Base-by-base conservation (phyloP, 2,113 vertebrate genomes). In the Alethe diademata region DNA sequence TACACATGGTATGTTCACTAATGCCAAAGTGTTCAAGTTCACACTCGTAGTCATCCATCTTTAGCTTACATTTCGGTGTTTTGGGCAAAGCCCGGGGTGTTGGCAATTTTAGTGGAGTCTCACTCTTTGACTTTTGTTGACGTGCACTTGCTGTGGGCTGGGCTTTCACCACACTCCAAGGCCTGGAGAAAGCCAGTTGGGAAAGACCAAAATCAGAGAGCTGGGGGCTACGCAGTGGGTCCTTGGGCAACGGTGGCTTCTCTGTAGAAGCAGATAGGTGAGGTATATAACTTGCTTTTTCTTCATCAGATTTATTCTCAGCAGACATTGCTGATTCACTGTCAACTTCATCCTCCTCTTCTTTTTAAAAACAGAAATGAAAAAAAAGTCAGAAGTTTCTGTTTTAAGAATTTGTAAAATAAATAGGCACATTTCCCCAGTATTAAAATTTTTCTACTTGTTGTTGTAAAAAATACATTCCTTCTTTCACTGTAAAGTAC, bases 191-290 rank as follows among this genome's bases (percentile, higher is more conserved):
- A 15, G 98, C 95, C 33, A 98, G 97, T 6, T 98, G 98, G 8
- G 98, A 98, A 57, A 99, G 98, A 8, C 99, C 99, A 29, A 99
- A 99, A 87, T 99, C 99, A 4, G 98, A 98, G 61, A 99, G 98
- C 57, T 98, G 98, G 1, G 99, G 99, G 47, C 97, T 97, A 5
- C 70, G 95, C 80, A 98, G 90, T 0, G 69, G 84, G 57, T 97
- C 97, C 33, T 73, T 24, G 48, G 90, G 36, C 50, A 82, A 36
- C 14, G 7, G 56, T 1, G 93, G 80, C 54, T 93, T 66, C 92
- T 80, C 72, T 3, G 60, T 16, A 42, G 73, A 76, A 5, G 88
- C 15, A 7, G 71, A 24, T 6, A 48, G 64, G 8, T 25, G 47
- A 19, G 17, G 33, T 5, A 9, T 28, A 4, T 7, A 25, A 20